phyloP scores from a whole-genome alignment of 2,113 vertebrate species.

The Brienomyrus longianalis region DNA sequence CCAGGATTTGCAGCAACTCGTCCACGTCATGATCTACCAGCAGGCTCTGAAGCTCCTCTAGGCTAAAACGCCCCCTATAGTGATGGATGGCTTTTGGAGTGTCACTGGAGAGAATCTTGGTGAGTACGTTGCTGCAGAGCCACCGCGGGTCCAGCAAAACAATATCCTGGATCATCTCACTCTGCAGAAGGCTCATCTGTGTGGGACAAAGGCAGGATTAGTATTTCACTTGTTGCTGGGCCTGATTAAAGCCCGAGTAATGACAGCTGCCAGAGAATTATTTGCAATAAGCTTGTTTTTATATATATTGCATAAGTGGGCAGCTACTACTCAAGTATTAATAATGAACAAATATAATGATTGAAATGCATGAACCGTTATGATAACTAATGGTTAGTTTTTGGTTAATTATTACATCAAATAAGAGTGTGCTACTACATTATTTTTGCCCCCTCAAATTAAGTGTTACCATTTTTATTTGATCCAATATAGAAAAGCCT shows the following conservation, averaged over 20 bases:
- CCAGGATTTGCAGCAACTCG: slow-evolving; percentile 89
- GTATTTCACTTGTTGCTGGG: not conserved
- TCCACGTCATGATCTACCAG: slow-evolving; percentile 86
- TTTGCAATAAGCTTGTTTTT: not conserved
- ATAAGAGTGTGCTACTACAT: not conserved
- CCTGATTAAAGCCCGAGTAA: not conserved
- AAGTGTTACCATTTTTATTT: not conserved
- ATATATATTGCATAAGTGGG: not conserved
- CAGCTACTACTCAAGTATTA: not conserved
- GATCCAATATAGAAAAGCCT: not conserved
- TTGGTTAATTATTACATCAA: not conserved
- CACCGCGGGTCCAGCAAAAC: slow-evolving; percentile 92
- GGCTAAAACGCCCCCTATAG: slow-evolving; percentile 89
- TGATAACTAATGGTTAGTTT: not conserved
- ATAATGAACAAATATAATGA: not conserved
- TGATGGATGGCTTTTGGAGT: slow-evolving; percentile 93
- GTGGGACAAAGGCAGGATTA: not conserved
- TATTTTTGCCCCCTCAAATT: not conserved
- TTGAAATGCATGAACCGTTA: not conserved
- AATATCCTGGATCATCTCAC: slow-evolving; percentile 95
- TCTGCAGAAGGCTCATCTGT: slow-evolving; percentile 97
- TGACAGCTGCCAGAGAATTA: not conserved
- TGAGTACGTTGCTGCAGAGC: slow-evolving; percentile 85
- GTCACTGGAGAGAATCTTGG: slow-evolving; percentile 83
- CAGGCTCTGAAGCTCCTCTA: slow-evolving; percentile 86